Evolutionary conservation across 2,888 invertebrate genomes (phyloP).

Genomic region (Limnephilus marmoratus): DNA sequence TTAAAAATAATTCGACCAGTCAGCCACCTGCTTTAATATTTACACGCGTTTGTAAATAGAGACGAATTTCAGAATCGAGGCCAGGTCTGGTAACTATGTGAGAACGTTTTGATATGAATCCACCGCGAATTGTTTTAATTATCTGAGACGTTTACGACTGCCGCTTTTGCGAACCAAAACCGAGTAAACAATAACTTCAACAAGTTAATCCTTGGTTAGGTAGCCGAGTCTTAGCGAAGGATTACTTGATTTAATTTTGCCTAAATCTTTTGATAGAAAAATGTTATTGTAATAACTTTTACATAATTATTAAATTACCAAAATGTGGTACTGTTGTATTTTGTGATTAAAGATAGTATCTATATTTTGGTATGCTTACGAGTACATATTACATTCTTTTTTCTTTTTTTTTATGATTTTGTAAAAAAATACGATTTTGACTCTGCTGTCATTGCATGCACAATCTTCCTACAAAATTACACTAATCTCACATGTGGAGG

Average conservation of each 20-base stretch:
- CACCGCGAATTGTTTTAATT: slow-evolving; percentile 22
- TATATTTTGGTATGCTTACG: no score
- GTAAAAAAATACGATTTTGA: not conserved
- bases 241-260: no score
- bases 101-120: slow-evolving; percentile 4
- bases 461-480: not conserved
- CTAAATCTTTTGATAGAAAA: no score
- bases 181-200: not conserved
- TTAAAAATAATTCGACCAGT: slow-evolving; percentile 47
- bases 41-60: slow-evolving; percentile 43
- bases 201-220: not conserved
- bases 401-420: not conserved
- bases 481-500: not conserved
- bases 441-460: no score
- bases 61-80: slow-evolving; percentile 48
- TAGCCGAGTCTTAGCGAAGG: not conserved
- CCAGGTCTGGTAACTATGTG: slow-evolving; percentile 41
- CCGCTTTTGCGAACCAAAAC: not conserved
- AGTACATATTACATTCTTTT: not conserved
- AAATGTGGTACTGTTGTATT: not conserved
- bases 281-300: no score
- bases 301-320: not conserved
- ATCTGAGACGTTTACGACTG: not conserved
- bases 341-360: no score
- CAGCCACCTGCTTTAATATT: slow-evolving; percentile 49